Conservation (phyloP, 1,140 invertebrate species). For the Drosophila insularis region DNA sequence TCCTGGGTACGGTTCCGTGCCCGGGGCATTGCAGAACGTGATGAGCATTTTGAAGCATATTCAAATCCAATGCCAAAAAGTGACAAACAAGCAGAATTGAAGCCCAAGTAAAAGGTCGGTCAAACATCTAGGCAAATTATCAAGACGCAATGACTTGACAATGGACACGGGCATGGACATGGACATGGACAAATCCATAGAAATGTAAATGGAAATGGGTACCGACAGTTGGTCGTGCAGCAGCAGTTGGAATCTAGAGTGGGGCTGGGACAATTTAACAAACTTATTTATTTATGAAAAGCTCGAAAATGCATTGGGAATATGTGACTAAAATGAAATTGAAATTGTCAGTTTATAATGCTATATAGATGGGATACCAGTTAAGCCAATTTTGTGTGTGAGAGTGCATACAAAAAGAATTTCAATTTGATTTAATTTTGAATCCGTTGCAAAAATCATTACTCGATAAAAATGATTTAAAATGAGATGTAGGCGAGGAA, state of each 20-base stretch:
- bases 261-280: constrained; percentile 65
- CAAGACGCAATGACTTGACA: constrained; percentile 13
- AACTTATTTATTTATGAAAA: constrained; percentile 74
- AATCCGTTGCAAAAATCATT: constrained; percentile 2
- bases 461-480: constrained; percentile 5
- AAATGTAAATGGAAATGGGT: constrained; percentile 1
- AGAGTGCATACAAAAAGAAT: neutral
- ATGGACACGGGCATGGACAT: constrained; percentile 15
- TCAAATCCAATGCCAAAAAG: constrained; percentile 61
- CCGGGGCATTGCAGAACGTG: constrained; percentile 40
- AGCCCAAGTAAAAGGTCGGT: constrained; percentile 8
- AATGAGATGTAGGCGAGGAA: neutral
- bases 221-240: neutral
- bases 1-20: neutral
- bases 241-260: neutral
- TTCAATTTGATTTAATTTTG: neutral
- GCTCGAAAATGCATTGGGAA: constrained; percentile 58
- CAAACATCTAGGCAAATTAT: constrained; percentile 23
- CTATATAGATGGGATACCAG: neutral
- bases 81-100: constrained; percentile 55
- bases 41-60: constrained; percentile 61
- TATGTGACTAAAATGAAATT: constrained; percentile 67
- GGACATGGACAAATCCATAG: neutral
- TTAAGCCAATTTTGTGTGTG: constrained; percentile 46
- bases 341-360: constrained; percentile 38